These are phyloP conservation scores for Myotis planiceps DNA, from an alignment of 2,797 vertebrate genomes.

Conservation along the genomic window DNA sequence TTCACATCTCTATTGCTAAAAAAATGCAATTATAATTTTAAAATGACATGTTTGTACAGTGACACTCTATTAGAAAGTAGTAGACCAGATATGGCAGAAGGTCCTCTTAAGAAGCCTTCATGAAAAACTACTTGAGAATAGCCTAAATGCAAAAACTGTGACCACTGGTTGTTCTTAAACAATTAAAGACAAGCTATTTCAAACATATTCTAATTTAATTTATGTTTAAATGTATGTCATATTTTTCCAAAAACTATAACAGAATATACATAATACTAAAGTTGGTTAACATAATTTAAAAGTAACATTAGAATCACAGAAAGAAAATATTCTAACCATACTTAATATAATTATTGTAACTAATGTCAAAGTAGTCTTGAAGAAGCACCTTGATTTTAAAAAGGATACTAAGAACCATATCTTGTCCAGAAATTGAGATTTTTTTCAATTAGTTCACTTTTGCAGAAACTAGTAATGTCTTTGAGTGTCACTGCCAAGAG, in stretches of 20 bases:
- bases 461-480: neutral
- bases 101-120: neutral
- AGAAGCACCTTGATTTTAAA: neutral
- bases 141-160: neutral
- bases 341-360: neutral
- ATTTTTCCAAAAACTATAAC: neutral
- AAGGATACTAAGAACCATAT: neutral
- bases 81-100: neutral
- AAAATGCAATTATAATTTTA: constrained; percentile 27
- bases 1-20: constrained; percentile 28
- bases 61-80: neutral
- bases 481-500: neutral
- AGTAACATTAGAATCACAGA: neutral
- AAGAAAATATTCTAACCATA: neutral
- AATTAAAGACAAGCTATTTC: neutral
- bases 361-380: neutral
- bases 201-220: neutral
- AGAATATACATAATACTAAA: neutral
- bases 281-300: neutral
- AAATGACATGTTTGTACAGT: neutral
- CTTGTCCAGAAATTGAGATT: neutral
- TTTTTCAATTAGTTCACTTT: neutral
- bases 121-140: neutral
- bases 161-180: neutral
- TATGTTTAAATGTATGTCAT: neutral